Evolutionary conservation across 1,140 invertebrate genomes (phyloP), one percentile per base, ranked within the genome.

Genomic region (Diabrotica undecimpunctata): DNA sequence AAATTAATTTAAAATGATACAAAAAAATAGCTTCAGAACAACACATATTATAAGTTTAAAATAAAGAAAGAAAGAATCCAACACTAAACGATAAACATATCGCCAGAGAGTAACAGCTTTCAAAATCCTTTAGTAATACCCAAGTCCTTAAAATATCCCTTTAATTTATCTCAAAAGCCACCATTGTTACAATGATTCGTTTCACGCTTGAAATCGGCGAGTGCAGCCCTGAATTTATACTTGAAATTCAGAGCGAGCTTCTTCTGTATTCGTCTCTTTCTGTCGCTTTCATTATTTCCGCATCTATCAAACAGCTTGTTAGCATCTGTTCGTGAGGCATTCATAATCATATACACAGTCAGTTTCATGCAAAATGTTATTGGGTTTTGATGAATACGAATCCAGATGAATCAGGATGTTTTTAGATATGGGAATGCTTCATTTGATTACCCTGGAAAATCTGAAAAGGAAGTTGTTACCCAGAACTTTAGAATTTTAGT

Each of bases 161-260:
- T 46, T 46, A 46, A 46, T 46, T 46, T 46, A 46, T 46, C 41
- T 46, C 8, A 46, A 46, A 46, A 46, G 41, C 41, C 41, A 10
- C n/a, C 41, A 46, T 46, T 46, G 41, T 46, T 46, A 46, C 41
- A 46, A 46, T 46, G 41, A 46, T 46, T 10, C 41, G 6, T 46
- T 46, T 46, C 41, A 46, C 41, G 41, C 41, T 46, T 46, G 41
- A 46, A 46, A 46, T 46, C 41, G 8, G 41, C 41, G 41, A 46
- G 41, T 46, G 8, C 41, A 46, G n/a, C 41, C 41, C 41, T 46
- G 41, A 46, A 46, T 46, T 46, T 46, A 46, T 10, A 59, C 66
- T 67, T 66, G 54, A 57, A 60, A 66, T 66, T 66, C 65, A 66
- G 60, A 35, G 13, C 55, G 51, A n/a, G n/a, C 12, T 51, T 46